Conservation (phyloP, 1,140 invertebrate species). For the Procambarus virginalis region DNA sequence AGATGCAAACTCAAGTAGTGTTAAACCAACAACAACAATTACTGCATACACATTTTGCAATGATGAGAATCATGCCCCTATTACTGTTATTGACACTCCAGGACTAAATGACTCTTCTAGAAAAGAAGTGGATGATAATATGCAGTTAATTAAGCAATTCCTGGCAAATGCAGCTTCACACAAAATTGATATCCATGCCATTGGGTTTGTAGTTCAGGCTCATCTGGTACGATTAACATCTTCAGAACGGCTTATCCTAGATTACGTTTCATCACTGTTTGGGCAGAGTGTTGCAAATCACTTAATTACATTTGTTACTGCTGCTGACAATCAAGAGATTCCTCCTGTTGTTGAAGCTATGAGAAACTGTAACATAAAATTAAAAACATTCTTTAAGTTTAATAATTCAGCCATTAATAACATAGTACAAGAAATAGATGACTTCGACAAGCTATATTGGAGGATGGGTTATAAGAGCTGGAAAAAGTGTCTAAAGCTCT, state of each 20-base stretch:
- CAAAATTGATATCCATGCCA: slow-evolving; percentile 37
- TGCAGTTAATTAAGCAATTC: slow-evolving; percentile 42
- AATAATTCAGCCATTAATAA: slow-evolving; percentile 35
- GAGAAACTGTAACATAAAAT: slow-evolving; percentile 18
- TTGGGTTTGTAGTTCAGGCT: slow-evolving; percentile 44
- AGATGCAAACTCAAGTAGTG: neutral
- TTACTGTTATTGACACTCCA: slow-evolving; percentile 51
- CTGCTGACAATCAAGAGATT: slow-evolving; percentile 39
- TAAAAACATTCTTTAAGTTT: slow-evolving; percentile 24
- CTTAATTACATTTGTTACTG: slow-evolving; percentile 31
- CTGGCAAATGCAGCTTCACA: slow-evolving; percentile 27
- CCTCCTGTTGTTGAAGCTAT: slow-evolving; percentile 49
- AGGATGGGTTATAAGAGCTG: slow-evolving; percentile 22
- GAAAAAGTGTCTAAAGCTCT: slow-evolving; percentile 34
- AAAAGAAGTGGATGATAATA: slow-evolving; percentile 22
- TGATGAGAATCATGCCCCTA: neutral
- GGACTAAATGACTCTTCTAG: slow-evolving; percentile 46
- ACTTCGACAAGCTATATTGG: slow-evolving; percentile 39
- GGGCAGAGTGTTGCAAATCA: slow-evolving; percentile 25
- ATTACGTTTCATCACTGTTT: slow-evolving; percentile 37
- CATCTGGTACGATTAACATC: slow-evolving; percentile 42
- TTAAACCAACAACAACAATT: neutral
- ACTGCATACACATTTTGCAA: slow-evolving; percentile 40
- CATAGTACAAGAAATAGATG: slow-evolving; percentile 15
- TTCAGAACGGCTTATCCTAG: slow-evolving; percentile 41